Evolutionary conservation across 2,113 vertebrate species (phyloP).

Genomic region (Gobio gobio): DNA sequence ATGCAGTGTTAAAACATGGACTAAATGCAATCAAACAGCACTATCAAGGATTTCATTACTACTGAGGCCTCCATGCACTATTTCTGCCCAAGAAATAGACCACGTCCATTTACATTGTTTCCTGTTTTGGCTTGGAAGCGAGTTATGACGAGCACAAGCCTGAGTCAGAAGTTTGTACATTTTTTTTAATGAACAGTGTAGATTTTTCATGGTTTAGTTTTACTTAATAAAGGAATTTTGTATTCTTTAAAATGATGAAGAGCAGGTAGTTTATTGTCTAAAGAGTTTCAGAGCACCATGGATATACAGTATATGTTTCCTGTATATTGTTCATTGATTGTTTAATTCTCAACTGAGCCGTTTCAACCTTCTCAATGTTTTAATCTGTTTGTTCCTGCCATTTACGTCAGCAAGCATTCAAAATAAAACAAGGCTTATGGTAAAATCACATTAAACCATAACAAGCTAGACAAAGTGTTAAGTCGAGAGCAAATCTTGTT

Average conservation of each 20-base stretch:
- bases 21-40: background rate
- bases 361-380: slow-evolving; percentile 38
- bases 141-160: slow-evolving; percentile 12
- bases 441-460: slow-evolving; percentile 46
- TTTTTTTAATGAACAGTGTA: background rate
- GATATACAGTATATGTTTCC: background rate
- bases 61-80: background rate
- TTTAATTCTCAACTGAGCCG: background rate
- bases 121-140: background rate
- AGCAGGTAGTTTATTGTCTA: background rate
- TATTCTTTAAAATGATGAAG: background rate
- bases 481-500: slow-evolving; percentile 36
- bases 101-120: background rate
- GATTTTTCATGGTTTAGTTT: slow-evolving; percentile 1
- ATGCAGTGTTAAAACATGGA: too few relatives aligned
- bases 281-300: background rate
- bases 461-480: slow-evolving; percentile 30
- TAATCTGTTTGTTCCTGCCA: slow-evolving; percentile 21
- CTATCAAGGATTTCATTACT: background rate
- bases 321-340: background rate
- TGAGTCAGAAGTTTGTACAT: background rate
- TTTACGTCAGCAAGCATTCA: slow-evolving; percentile 28
- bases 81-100: background rate
- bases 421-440: slow-evolving; percentile 47
- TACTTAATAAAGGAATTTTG: background rate